Base-by-base conservation (phyloP, 1,140 invertebrate species). In the Stenopsyche tienmushanensis region DNA sequence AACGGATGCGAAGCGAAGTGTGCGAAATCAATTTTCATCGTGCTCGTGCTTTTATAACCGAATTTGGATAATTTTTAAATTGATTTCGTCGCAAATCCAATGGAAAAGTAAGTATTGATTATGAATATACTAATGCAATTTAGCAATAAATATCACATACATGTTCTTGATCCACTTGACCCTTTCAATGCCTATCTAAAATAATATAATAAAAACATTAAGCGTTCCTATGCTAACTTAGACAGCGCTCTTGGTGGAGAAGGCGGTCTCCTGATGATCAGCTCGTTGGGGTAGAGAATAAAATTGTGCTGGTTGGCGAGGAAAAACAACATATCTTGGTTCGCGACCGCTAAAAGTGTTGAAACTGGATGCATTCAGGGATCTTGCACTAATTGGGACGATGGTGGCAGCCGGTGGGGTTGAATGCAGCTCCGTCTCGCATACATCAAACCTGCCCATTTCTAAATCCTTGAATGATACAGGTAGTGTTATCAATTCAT, bases 241-340 rank as follows among this genome's bases (percentile, higher is more conserved):
- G 25, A 54, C 52, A 8, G 52, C 52, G 39, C 52, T 54, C 20
- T 54, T 54, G 24, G 52, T 54, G 26, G 25, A 54, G 0, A 54
- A 8, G 1, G 52, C 52, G 3, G 21, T 29, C 3, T 17, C 13
- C 15, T 54, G 52, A 44, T 44, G 41, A 24, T 54, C 52, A 20
- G 62, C 29, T 1, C 52, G 29, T 13, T 52, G 25, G 0, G 62
- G 62, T 9, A 64, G 15, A 1, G 62, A 64, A 20, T 54, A 64
- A 25, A 64, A 64, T 17, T 53, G 49, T 3, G 62, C 50, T 2
- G 62, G 62, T 9, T 49, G 49, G 0, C 62, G 7, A 24, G 62
- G 62, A n/a, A 52, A 52, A 52, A 23, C 62, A 20, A 52, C 62
- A 41, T 64, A 64, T 52, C 44, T 20, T n/a, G 45, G 25, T 18